phyloP scores from a whole-genome alignment of 2,113 vertebrate genomes.

The Puntigrus tetrazona region DNA sequence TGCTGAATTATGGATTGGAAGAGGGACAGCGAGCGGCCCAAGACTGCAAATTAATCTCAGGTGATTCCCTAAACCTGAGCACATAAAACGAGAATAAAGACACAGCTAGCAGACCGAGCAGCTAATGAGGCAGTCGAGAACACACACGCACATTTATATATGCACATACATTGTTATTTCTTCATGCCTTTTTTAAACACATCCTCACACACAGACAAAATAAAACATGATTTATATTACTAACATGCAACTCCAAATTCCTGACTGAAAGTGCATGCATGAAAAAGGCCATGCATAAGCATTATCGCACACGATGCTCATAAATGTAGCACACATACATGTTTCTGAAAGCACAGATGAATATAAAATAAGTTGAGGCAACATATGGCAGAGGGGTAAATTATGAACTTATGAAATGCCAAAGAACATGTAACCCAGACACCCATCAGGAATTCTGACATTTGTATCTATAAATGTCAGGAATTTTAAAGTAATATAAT shows the following conservation, averaged over 20 bases:
- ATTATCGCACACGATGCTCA: background rate
- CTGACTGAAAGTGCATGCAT: background rate
- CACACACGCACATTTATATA: background rate
- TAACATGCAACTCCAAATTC: background rate
- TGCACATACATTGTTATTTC: background rate
- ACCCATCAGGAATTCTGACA: background rate
- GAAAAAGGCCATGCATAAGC: constrained; percentile 12
- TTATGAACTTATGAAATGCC: background rate
- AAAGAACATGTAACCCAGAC: background rate
- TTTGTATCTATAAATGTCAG: background rate
- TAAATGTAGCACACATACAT: background rate
- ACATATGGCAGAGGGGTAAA: background rate
- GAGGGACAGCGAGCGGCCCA: constrained; percentile 65
- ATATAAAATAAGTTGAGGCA: background rate
- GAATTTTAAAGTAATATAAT: background rate
- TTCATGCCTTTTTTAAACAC: background rate
- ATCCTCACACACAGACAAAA: background rate
- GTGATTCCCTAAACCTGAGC: constrained; percentile 63
- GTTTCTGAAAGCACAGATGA: background rate
- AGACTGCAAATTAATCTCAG: constrained; percentile 64
- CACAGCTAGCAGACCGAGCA: background rate
- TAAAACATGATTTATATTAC: background rate
- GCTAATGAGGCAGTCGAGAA: constrained; percentile 38
- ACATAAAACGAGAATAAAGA: constrained; percentile 37
- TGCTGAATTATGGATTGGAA: constrained; percentile 76